phyloP scores from a whole-genome alignment of 2,113 vertebrate genomes.

The Siphamia tubifer region DNA sequence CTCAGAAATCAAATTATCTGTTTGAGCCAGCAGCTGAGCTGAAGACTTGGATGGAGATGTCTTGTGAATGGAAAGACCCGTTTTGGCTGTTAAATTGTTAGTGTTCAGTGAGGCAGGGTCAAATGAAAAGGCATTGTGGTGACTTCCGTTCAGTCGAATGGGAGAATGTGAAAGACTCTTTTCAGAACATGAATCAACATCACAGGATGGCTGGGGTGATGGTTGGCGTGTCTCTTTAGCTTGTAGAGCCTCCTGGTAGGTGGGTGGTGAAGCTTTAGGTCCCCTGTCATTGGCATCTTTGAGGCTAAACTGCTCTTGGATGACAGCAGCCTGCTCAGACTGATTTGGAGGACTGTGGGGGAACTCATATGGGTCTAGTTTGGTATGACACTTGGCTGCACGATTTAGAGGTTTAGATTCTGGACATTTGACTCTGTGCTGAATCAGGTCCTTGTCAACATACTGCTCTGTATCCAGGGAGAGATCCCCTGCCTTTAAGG shows the following conservation, averaged over 20 bases:
- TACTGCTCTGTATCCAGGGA: constrained; percentile 64
- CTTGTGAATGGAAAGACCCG: constrained; percentile 73
- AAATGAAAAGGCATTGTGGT: constrained; percentile 86
- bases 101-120: constrained; percentile 62
- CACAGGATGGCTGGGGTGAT: background rate
- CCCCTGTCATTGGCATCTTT: constrained; percentile 14
- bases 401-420: constrained; percentile 35
- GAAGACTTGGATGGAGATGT: constrained; percentile 54
- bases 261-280: constrained; percentile 28
- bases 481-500: constrained; percentile 90
- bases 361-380: constrained; percentile 62
- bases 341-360: constrained; percentile 65
- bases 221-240: background rate
- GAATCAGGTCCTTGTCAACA: constrained; percentile 19
- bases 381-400: constrained; percentile 30
- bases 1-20: constrained; percentile 88
- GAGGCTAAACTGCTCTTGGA: constrained; percentile 13
- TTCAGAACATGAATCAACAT: constrained; percentile 12
- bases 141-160: constrained; percentile 88
- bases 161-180: constrained; percentile 75
- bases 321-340: constrained; percentile 1
- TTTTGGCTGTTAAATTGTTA: constrained; percentile 49
- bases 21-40: constrained; percentile 78
- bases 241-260: constrained; percentile 44
- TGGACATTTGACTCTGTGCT: constrained; percentile 26